phyloP scores from a whole-genome alignment of 1,140 invertebrate genomes.

The Drosophila varians region DNA sequence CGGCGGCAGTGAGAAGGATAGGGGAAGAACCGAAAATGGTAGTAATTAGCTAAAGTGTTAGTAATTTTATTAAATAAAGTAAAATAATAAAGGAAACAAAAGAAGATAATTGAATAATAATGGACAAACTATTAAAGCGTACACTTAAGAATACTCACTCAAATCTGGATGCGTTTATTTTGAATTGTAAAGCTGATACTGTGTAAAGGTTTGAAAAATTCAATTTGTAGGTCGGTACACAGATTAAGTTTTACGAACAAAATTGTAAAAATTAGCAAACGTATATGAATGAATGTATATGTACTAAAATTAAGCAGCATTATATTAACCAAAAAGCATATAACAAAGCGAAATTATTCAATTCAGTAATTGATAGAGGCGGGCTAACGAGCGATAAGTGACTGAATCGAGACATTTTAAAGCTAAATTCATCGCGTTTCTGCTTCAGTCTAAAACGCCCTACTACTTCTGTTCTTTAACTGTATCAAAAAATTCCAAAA shows the following conservation, averaged over 20 bases:
- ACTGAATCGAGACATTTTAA: constrained; percentile 48
- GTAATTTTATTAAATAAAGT: constrained; percentile 78
- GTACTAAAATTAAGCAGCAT: constrained; percentile 78
- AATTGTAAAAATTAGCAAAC: constrained; percentile 72
- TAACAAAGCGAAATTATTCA: constrained; percentile 59
- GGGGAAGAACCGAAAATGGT: constrained; percentile 47
- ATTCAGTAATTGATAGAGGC: constrained; percentile 59
- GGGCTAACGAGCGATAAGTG: constrained; percentile 31
- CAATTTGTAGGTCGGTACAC: constrained; percentile 23
- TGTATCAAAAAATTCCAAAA: constrained; percentile 42
- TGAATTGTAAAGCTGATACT: constrained; percentile 41
- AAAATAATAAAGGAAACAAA: constrained; percentile 63
- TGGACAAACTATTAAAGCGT: constrained; percentile 50
- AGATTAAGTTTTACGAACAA: constrained; percentile 24
- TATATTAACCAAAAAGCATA: constrained; percentile 74
- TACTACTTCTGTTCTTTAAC: constrained; percentile 46
- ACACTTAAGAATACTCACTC: constrained; percentile 46
- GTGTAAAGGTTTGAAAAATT: constrained; percentile 31
- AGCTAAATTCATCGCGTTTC: constrained; percentile 42
- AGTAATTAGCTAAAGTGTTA: constrained; percentile 80
- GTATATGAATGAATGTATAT: constrained; percentile 80
- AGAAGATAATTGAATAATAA: constrained; percentile 16
- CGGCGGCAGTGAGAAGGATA: not conserved
- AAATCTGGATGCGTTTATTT: constrained; percentile 46
- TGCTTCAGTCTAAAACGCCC: constrained; percentile 50